These are phyloP conservation scores for Bembecia ichneumoniformis DNA, from an alignment of 2,888 invertebrate genomes.

Conservation along the genomic window DNA sequence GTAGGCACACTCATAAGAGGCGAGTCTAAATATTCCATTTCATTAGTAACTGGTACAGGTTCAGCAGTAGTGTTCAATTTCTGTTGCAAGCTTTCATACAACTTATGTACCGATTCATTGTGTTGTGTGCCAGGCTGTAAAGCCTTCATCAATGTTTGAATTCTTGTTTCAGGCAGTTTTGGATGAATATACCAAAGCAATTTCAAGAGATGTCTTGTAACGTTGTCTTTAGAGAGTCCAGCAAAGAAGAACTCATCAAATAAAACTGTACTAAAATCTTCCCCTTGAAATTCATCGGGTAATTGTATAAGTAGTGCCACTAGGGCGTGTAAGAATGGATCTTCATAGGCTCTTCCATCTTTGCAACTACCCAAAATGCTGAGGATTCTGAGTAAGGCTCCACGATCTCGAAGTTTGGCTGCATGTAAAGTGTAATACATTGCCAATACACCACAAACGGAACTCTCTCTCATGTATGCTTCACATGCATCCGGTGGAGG, in stretches of 20 bases:
- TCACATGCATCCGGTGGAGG: constrained; percentile 95
- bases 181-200: constrained; percentile 92
- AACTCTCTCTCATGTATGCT: constrained; percentile 91
- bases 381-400: constrained; percentile 87
- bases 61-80: constrained; percentile 83
- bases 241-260: constrained; percentile 97
- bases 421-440: constrained; percentile 96
- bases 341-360: constrained; percentile 93
- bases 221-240: constrained; percentile 90
- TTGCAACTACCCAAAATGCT: constrained; percentile 92
- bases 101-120: constrained; percentile 85
- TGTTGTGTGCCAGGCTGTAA: constrained; percentile 84
- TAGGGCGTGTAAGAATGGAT: constrained; percentile 94
- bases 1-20: constrained; percentile 89
- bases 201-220: constrained; percentile 90
- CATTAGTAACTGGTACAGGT: constrained; percentile 73
- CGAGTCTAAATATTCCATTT: constrained; percentile 84
- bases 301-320: constrained; percentile 88
- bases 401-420: constrained; percentile 84
- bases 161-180: constrained; percentile 83
- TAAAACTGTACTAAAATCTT: constrained; percentile 94
- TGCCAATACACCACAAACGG: constrained; percentile 91
- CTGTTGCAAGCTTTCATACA: constrained; percentile 83
- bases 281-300: constrained; percentile 92
- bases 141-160: constrained; percentile 86